phyloP scores from a whole-genome alignment of 53 echinoderm and acorn worm genomes.

The Astropecten irregularis region DNA sequence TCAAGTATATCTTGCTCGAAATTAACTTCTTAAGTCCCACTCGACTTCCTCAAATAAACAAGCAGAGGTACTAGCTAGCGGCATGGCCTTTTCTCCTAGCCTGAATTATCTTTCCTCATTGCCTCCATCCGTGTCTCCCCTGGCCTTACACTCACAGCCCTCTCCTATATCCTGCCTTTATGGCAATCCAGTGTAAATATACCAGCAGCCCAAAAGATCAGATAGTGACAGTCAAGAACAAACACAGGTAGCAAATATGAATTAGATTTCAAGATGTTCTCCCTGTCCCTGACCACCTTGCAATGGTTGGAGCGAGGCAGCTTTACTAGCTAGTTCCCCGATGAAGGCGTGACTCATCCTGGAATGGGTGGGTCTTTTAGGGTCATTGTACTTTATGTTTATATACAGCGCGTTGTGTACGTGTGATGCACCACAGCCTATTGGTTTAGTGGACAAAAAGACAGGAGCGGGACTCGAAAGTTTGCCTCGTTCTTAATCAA shows the following conservation, averaged over 20 bases:
- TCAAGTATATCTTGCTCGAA: neutral
- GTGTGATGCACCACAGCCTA: too few species aligned
- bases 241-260: neutral
- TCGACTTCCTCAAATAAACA: too few species aligned
- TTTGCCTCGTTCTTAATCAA: too few species aligned
- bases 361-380: too few species aligned
- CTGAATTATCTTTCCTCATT: neutral
- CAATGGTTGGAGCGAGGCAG: neutral
- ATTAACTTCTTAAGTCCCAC: neutral
- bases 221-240: neutral
- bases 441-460: too few species aligned
- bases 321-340: too few species aligned
- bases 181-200: constrained; percentile 1
- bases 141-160: neutral
- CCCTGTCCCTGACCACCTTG: too few species aligned
- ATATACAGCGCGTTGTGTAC: too few species aligned
- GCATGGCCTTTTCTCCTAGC: too few species aligned
- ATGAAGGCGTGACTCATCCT: too few species aligned
- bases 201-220: neutral
- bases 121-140: neutral
- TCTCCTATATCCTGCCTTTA: neutral
- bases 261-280: neutral
- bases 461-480: too few species aligned
- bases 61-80: neutral
- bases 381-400: too few species aligned